Evolutionary conservation across 2,888 invertebrate species (phyloP).

Genomic region (Meganola albula): DNA sequence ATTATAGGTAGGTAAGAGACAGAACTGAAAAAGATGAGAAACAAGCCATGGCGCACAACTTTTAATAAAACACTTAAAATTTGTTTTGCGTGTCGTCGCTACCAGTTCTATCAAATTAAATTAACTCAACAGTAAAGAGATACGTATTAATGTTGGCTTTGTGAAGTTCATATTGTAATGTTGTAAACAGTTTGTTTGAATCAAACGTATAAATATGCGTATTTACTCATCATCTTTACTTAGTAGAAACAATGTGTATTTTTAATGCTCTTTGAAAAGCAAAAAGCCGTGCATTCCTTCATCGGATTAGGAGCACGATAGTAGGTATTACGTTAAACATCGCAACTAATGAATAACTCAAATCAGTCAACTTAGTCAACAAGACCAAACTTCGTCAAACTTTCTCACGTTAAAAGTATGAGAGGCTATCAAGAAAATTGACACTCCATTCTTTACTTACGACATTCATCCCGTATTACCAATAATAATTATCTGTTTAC

Average conservation of each 20-base stretch:
- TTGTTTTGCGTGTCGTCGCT: constrained; percentile 32
- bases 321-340: no score
- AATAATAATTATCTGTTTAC: constrained; percentile 23
- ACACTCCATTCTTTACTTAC: constrained; percentile 24
- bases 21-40: no score
- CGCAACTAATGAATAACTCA: no score
- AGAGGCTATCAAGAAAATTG: constrained; percentile 29
- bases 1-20: constrained; percentile 32
- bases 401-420: constrained; percentile 37
- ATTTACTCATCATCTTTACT: no score
- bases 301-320: no score
- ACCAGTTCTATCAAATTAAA: constrained; percentile 25
- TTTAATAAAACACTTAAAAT: constrained; percentile 46
- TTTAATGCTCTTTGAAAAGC: no score
- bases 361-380: constrained; percentile 35
- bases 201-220: no score
- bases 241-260: no score
- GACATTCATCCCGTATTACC: constrained; percentile 14
- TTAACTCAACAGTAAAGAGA: constrained; percentile 22
- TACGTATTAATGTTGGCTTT: no score
- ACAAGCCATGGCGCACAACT: constrained; percentile 38
- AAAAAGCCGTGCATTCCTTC: no score
- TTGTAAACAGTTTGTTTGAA: no score
- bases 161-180: no score
- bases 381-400: constrained; percentile 29